Conservation (phyloP, 2,113 vertebrate species). For the Seriola dumerili region DNA sequence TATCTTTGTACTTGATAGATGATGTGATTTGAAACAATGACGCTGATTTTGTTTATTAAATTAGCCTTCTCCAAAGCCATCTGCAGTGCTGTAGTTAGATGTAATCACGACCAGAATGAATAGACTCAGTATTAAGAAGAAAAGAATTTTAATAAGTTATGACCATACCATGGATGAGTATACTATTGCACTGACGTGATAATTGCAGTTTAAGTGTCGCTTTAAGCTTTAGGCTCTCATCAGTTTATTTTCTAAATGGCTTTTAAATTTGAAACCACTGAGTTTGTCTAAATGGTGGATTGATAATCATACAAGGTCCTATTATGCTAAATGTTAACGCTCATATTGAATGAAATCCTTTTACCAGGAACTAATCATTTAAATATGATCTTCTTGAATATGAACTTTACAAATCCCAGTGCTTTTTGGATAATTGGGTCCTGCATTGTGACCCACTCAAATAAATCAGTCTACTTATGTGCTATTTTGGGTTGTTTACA, state of each 20-base stretch:
- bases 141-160: slow-evolving; percentile 15
- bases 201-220: slow-evolving; percentile 31
- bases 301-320: neutral
- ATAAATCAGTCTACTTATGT: neutral
- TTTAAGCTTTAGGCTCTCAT: slow-evolving; percentile 22
- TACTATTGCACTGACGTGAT: slow-evolving; percentile 26
- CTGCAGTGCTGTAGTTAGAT: neutral
- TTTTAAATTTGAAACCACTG: slow-evolving; percentile 29
- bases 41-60: neutral
- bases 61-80: neutral
- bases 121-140: neutral
- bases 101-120: slow-evolving; percentile 11
- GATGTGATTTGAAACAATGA: neutral
- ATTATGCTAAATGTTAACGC: neutral
- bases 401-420: neutral
- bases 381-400: slow-evolving; percentile 7
- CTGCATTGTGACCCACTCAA: neutral
- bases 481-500: neutral
- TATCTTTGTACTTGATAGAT: too few species aligned
- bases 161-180: slow-evolving; percentile 10
- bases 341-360: neutral
- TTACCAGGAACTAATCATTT: neutral
- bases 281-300: slow-evolving; percentile 7
- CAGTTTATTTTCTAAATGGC: slow-evolving; percentile 27
- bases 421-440: neutral